Conservation (phyloP, 2,113 vertebrate genomes). For the Macrotus californicus region DNA sequence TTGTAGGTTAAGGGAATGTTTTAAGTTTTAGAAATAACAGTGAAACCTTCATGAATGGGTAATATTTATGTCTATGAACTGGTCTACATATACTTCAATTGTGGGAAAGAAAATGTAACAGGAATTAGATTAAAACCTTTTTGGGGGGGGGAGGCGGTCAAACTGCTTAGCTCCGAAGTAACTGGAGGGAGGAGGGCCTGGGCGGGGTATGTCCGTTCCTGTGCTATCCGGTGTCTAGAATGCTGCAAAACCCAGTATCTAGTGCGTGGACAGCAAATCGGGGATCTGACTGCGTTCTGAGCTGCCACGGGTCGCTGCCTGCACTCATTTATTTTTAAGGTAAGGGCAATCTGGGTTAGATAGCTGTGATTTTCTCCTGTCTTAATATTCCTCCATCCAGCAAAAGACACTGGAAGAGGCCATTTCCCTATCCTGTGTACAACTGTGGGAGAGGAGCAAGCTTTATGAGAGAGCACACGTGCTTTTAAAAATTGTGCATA, state of each 20-base stretch:
- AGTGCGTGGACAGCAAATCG: background rate
- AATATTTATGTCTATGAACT: background rate
- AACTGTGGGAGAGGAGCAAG: background rate
- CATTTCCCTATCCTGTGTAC: background rate
- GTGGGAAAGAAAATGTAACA: background rate
- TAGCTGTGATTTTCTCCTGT: slow-evolving; percentile 11
- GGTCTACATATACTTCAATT: background rate
- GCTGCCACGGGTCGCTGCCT: background rate
- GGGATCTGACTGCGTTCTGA: slow-evolving; percentile 1
- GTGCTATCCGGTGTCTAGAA: background rate
- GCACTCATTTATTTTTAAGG: slow-evolving; percentile 42
- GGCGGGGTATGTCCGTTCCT: background rate
- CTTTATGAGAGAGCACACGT: background rate
- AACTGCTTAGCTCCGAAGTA: background rate
- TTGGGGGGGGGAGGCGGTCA: no score
- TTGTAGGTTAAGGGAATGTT: background rate
- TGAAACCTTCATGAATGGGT: background rate
- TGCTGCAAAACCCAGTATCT: slow-evolving; percentile 4
- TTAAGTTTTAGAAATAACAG: background rate
- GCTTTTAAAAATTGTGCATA: background rate
- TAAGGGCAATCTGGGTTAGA: background rate
- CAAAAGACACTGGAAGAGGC: background rate
- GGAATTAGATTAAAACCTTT: background rate
- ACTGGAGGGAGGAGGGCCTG: background rate
- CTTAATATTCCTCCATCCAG: background rate